Evolutionary conservation across 2,888 invertebrate genomes (phyloP).

Genomic region (Lochmaea crataegi): DNA sequence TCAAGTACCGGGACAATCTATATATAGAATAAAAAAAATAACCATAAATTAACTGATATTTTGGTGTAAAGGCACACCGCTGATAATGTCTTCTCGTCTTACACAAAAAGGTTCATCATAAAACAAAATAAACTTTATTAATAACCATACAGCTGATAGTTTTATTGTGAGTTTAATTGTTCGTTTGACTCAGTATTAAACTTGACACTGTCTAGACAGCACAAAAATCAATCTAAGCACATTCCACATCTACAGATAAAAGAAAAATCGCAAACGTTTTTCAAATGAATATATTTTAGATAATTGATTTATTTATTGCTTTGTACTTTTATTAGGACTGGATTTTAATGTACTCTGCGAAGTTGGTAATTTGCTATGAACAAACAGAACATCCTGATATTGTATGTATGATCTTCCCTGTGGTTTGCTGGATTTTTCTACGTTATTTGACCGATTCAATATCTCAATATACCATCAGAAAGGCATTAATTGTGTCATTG

Average conservation of each 20-base stretch:
- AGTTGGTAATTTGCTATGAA: too few species aligned
- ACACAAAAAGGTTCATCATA: not conserved
- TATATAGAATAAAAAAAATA: not conserved
- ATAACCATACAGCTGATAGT: not conserved
- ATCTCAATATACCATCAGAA: too few species aligned
- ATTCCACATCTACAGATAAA: not conserved
- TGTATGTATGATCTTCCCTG: too few species aligned
- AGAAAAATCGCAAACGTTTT: not conserved
- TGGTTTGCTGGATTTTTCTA: too few species aligned
- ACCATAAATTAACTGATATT: not conserved
- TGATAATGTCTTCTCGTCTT: not conserved
- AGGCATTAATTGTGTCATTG: too few species aligned
- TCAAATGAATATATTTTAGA: not conserved
- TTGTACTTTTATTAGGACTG: not conserved
- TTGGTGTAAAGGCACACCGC: not conserved
- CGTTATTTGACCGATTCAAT: too few species aligned
- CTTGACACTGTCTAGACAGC: not conserved
- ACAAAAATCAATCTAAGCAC: slow-evolving; percentile 3
- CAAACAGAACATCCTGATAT: too few species aligned
- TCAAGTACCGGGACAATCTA: not conserved
- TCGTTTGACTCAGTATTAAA: not conserved
- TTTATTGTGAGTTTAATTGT: slow-evolving; percentile 2
- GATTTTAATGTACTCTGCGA: too few species aligned
- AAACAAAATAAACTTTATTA: not conserved
- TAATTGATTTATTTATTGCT: not conserved